Conservation (phyloP, 2,888 invertebrate genomes). For the Mongoloraphidia duomilia region DNA sequence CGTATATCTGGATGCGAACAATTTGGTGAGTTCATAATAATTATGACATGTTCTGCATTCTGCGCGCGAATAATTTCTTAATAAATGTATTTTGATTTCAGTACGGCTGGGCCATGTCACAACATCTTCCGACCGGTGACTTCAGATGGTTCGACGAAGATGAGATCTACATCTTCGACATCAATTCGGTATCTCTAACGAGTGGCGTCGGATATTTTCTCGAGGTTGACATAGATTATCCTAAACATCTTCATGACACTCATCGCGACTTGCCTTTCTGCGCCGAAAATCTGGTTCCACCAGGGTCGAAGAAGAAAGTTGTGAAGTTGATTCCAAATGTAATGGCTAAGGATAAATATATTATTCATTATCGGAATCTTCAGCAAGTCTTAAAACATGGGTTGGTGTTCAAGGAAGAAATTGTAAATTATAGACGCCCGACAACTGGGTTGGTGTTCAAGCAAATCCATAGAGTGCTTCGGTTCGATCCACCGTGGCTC, state of each 20-base stretch:
- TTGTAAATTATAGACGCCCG: slow-evolving; percentile 22
- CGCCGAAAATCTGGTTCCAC: slow-evolving; percentile 16
- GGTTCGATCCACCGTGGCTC: slow-evolving; percentile 15
- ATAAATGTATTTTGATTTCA: no score
- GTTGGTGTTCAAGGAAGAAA: slow-evolving; percentile 18
- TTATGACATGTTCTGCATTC: no score
- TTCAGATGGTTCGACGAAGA: slow-evolving; percentile 18
- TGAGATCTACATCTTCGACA: slow-evolving; percentile 4
- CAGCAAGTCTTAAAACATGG: slow-evolving; percentile 18
- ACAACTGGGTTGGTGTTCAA: slow-evolving; percentile 25
- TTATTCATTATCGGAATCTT: slow-evolving; percentile 20
- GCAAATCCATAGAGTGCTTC: slow-evolving; percentile 26
- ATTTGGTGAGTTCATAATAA: slow-evolving; percentile 7
- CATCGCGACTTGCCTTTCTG: no score
- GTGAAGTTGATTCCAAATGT: slow-evolving; percentile 16
- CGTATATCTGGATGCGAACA: slow-evolving; percentile 21
- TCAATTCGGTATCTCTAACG: slow-evolving; percentile 8
- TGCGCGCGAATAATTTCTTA: no score
- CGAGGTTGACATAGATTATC: slow-evolving; percentile 29
- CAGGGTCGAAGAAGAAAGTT: slow-evolving; percentile 1
- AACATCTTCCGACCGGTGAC: slow-evolving; percentile 17
- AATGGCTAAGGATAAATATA: slow-evolving; percentile 16
- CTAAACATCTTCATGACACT: slow-evolving; percentile 21
- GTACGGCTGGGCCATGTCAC: slow-evolving; percentile 17
- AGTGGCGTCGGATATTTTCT: slow-evolving; percentile 22